Percentiles rank a stretch among this genome's conserved stretches.
Evolutionary conservation across 1,140 invertebrate genomes (phyloP).

Genomic region (Parasteatoda tepidariorum): DNA sequence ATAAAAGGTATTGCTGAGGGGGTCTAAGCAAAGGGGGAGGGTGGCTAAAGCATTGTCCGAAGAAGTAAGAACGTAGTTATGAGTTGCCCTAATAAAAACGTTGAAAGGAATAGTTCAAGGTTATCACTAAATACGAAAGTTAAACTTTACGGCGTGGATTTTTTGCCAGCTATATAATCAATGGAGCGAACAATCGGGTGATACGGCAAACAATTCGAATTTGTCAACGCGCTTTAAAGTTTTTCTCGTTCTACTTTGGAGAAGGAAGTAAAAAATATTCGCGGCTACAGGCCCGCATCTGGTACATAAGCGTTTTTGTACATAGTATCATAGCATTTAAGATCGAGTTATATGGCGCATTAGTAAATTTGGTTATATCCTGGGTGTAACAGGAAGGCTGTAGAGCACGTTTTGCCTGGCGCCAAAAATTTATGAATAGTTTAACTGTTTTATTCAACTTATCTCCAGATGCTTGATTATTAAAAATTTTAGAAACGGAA

Average conservation of each 20-base stretch:
- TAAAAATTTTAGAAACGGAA: not conserved
- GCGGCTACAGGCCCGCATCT: conserved; percentile 3
- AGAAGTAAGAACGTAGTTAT: conserved; percentile 5
- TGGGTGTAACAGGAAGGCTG: conserved; percentile 48
- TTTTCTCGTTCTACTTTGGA: not conserved
- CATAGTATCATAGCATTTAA: not conserved
- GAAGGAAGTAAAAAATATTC: conserved; percentile 20
- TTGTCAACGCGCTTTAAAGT: conserved; percentile 30
- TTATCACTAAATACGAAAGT: conserved; percentile 43
- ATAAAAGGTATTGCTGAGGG: not conserved
- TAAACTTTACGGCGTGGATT: conserved; percentile 32
- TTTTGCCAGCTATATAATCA: conserved; percentile 22
- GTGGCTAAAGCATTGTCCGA: not conserved
- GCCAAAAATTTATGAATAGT: conserved; percentile 34
- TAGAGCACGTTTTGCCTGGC: not conserved
- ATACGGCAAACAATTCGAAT: conserved; percentile 24
- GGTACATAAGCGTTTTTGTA: not conserved
- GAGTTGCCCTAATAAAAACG: conserved; percentile 5
- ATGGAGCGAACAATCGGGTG: conserved; percentile 18
- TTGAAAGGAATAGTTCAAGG: conserved; percentile 43
- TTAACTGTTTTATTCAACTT: not conserved
- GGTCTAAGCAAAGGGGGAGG: not conserved
- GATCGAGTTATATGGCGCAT: conserved; percentile 10
- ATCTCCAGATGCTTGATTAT: not conserved
- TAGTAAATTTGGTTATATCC: not conserved